Base-by-base conservation (phyloP, 2,113 vertebrate genomes). In the Romanogobio albipinnatus region DNA sequence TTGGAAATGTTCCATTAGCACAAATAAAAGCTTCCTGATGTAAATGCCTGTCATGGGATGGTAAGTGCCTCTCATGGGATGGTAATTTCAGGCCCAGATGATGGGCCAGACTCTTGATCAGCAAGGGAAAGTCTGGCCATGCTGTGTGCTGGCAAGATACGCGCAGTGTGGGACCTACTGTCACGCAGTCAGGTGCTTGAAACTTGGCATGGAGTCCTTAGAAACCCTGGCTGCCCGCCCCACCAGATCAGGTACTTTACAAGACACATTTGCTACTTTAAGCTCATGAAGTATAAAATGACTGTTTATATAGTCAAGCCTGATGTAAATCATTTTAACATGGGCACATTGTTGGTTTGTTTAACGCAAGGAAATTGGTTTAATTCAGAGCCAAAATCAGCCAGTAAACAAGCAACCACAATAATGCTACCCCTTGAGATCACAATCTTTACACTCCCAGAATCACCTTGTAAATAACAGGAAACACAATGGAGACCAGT, bases 301-400 rank as follows among this genome's bases (percentile, higher is more conserved):
- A n/a, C 80, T 45, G 11, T 71, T 59, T n/a, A 64, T 64, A 47
- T 58, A 74, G 78, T 62, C 39, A 10, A 39, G 26, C 39, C n/a
- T 66, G 56, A 85, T 14, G 58, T 43, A 59, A 36, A 80, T 68
- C 24, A 66, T 56, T 76, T 85, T 14, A 83, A 74, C 53, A 53
- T 43, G 29, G 10, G 43, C 70, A 81, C 49, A 24, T 17, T 43
- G 47, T 39, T 84, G 49, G 82, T 82, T 66, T 66, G 45, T 85
- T 82, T 49, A 43, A 79, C 22, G 7, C 0, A 13, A 9, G 39
- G 33, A 36, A 45, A 22, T 56, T 43, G 62, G 56, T 66, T 82
- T 82, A 85, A 78, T 85, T 86, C 64, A 10, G 29, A 76, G 62
- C 43, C 7, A 78, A 62, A 81, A 45, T n/a, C 66, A 22, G 56